Base-by-base conservation (phyloP, 2,113 vertebrate species). In the Zootoca vivipara region DNA sequence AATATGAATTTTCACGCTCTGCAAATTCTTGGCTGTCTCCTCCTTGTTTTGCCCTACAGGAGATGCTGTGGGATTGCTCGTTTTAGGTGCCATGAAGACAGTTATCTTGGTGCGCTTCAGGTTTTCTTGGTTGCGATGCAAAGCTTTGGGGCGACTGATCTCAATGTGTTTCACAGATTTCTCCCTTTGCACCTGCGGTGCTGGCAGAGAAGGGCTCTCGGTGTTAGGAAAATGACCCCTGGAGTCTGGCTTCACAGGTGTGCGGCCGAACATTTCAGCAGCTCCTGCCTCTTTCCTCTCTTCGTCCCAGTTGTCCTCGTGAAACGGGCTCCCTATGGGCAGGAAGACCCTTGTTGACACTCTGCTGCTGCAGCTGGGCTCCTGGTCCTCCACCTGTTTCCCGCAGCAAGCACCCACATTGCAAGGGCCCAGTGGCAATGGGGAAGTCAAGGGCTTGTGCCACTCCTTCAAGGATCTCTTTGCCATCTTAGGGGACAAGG, bases 31-130 rank as follows among this genome's bases (percentile, higher is more conserved):
- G 70, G 56, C 62, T 38, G 85, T 26, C 4, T 70, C 75, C 8
- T 93, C 87, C 30, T 77, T 85, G 3, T 81, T 67, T 35, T 89
- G 79, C 56, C 77, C 91, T 15, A 12, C 73, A 3, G 90, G 88
- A 40, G 93, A 93, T 0, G 5, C 80, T 28, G 79, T 81, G 3
- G 87, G 85, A 30, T 84, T 65, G 67, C 87, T 92, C 67, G 92
- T 95, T 77, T 94, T 92, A 64, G 96, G 87, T 20, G 93, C 78
- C 91, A 96, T 33, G 1, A 97, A 97, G 72, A 97, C 95, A 1
- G 96, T 97, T 74, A 97, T 95, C 93, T 97, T 97, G 90, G 97
- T 97, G 52, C 94, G 89, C 88, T 96, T 97, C 82, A 95, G 87
- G 79, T 90, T 94, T n/a, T 96, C 95, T 86, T 93, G 95, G 78